Base-by-base conservation (phyloP, 1,140 invertebrate genomes). In the Telenomus remus region DNA sequence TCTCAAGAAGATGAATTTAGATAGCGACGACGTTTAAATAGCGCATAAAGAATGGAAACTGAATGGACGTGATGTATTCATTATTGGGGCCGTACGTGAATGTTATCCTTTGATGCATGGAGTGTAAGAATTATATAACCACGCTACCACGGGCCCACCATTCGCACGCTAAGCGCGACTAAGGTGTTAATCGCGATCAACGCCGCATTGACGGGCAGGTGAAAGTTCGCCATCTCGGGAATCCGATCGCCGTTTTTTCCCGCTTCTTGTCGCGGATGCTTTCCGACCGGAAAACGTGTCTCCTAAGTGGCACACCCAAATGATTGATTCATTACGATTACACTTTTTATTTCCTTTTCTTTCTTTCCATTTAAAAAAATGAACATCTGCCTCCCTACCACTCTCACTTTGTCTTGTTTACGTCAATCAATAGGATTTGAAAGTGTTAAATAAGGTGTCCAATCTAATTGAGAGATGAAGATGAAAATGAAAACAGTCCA, bases 171-270 rank as follows among this genome's bases (percentile, higher is more conserved):
- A 50, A 55, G 53, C 51, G 15, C 8, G 44, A 44, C 43, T 63
- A 63, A 44, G 33, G n/a, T 46, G 60, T 55, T 54, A 53, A 70
- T 77, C 56, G 46, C 59, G 75, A 76, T 71, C 68, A 77, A 77
- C 63, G 48, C 63, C 47, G 47, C 39, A 72, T 64, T 69, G 75
- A 77, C 68, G 59, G 63, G 48, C 64, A 54, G 65, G 76, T 78
- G 69, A 78, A 78, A 78, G 76, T 78, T 73, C 64, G 57, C 13
- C 51, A 42, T 3, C 19, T 49, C 48, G 19, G 44, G 44, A 76
- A 76, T 76, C 63, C 57, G 66, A 76, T 71, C 68, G 44, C 63
- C 63, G 9, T 51, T 69, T 60, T 59, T 55, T 13, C 39, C 46
- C 34, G 19, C 48, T 14, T 65, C 34, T 42, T 59, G 47, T 57